Conservation (phyloP, 64 coral and sea anemone species). For the Stichodactyla helianthus region DNA sequence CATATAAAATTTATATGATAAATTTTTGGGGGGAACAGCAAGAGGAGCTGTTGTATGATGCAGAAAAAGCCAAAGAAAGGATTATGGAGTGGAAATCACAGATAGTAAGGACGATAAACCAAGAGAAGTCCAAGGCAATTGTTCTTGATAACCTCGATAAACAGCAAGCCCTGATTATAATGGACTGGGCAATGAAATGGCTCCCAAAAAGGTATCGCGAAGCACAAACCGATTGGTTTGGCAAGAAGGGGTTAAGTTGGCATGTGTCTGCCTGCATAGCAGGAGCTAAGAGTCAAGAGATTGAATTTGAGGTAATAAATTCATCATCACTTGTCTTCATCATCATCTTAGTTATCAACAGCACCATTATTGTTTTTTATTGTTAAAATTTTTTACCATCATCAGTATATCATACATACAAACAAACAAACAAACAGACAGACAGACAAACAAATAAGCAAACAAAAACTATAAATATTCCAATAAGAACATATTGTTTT, state of each 20-base stretch:
- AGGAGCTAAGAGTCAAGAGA: not conserved
- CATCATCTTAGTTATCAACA: too few relatives aligned
- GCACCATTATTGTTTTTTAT: too few relatives aligned
- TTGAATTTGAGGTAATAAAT: not conserved
- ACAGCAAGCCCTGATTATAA: not conserved
- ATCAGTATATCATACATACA: not conserved
- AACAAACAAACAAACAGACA: too few relatives aligned
- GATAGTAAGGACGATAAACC: not conserved
- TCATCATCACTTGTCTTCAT: too few relatives aligned
- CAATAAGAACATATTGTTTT: not conserved
- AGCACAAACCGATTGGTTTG: conserved; percentile 24
- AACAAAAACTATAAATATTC: too few relatives aligned
- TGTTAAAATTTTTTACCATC: too few relatives aligned
- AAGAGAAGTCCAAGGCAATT: not conserved
- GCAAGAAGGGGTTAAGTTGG: conserved; percentile 21
- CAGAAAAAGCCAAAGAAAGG: not conserved
- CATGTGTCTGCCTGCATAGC: not conserved
- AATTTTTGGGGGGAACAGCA: not conserved
- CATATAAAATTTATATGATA: too few relatives aligned
- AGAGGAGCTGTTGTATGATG: not conserved
- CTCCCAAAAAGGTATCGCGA: not conserved
- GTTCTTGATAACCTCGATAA: conserved; percentile 1
- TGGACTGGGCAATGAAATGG: conserved; percentile 9
- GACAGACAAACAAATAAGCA: too few relatives aligned
- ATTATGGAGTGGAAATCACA: conserved; percentile 13